Base-by-base conservation (phyloP, 2,888 invertebrate species). In the Ormyrus labotus region DNA sequence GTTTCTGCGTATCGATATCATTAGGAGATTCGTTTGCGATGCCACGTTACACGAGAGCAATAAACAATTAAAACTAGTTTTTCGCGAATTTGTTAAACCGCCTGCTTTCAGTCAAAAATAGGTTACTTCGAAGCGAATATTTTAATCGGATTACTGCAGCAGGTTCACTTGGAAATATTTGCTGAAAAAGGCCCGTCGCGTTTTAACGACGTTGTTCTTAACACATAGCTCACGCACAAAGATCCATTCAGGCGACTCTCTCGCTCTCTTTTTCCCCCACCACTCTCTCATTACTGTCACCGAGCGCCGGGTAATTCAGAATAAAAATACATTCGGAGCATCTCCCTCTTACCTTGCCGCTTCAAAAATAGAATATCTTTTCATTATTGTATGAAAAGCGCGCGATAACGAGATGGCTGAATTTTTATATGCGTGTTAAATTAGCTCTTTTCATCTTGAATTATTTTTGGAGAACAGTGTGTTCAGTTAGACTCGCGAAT, bases 151-250 rank as follows among this genome's bases (percentile, higher is more conserved):
- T 51, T 53, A 71, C 10, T 6, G 13, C 61, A 45, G 13, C 5
- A 13, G 58, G 51, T 57, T 51, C 48, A n/a, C 60, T 60, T 53
- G 19, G 47, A 77, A 71, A 77, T 65, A 58, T 58, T 65, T 47
- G 64, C 51, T 8, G 57, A 64, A 69, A 64, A 74, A 55, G 68
- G 13, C 47, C 58, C 61, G 72, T 68, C 73, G 34, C 51, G 11
- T 63, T 79, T 79, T 79, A 79, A 79, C 74, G 74, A 79, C 74
- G 74, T 58, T 79, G 73, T 74, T 69, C 69, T 48, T 65, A 45
- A 72, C 68, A 63, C 63, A 63, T 34, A 11, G 71, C 69, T n/a
- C 74, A 9, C 65, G 78, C 72, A 81, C 75, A 81, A 78, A 78
- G 78, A 71, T 81, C 78, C 78, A 81, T 81, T 78, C 78, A 78